Base-by-base conservation (phyloP, 2,888 invertebrate species). In the Thecocarcelia acutangulata region DNA sequence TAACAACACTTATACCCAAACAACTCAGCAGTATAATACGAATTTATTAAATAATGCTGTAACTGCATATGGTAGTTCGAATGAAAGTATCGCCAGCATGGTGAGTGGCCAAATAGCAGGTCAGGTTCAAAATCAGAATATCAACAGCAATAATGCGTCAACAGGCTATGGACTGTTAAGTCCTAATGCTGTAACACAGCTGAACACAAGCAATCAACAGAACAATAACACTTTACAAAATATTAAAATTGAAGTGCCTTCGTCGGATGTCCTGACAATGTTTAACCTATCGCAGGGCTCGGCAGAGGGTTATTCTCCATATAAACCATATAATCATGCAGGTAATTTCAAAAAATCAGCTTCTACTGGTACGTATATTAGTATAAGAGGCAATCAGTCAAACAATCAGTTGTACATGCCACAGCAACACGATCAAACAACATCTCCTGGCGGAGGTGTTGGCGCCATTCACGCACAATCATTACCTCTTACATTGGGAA, bases 281-380 rank as follows among this genome's bases (percentile, higher is more conserved):
- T 85, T 88, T 40, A 86, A 83, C 73, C 68, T 85, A 24, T 56
- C 80, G 44, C 70, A 70, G 42, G 48, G 74, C 6, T 19, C 74
- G 13, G 48, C 50, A 1, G 74, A 66, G 1, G 54, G 69, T 1
- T 63, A 75, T 52, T 74, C 85, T 64, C 85, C 88, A 40, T 90
- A 88, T 69, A 90, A 89, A 72, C 88, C 90, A 15, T 91, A 90
- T 85, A 87, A 87, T 19, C 83, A 69, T 72, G 56, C 80, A 54
- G 81, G 73, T 52, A 84, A 73, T 40, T 88, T 89, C 52, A 90
- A 90, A 63, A 90, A 90, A 77, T 89, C 90, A 1, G 86, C 89
- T 1, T 90, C 91, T 3, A 89, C 89, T 9, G 89, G 89, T 37
- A 86, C 87, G 6, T 90, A 88, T 77, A 85, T 90, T 9, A 90